Base-by-base conservation (phyloP, 2,113 vertebrate genomes). In the Burhinus oedicnemus region DNA sequence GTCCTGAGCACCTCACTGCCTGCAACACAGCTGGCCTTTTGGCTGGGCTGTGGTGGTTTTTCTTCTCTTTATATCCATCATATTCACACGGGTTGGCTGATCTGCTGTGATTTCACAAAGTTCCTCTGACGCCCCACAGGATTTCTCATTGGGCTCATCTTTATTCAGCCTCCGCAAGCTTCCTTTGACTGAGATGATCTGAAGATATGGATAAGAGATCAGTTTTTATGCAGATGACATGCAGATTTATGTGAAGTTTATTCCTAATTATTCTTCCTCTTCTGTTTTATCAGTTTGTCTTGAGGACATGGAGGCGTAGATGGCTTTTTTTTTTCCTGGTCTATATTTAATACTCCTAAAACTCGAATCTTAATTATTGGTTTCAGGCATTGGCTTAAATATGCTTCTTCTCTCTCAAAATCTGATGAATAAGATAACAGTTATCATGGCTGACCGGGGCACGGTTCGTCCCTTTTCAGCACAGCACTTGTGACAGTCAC, bases 161-260 rank as follows among this genome's bases (percentile, higher is more conserved):
- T 64, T 54, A 64, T 95, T 89, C 92, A 65, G 45, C n/a, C 62
- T 27, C 65, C 30, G 5, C 57, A n/a, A 38, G 40, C 30, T 61
- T n/a, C 62, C 87, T 97, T 69, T 60, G 76, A 81, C 66, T 44
- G 70, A 64, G 62, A 44, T 38, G 79, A 90, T 70, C 60, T 62
- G 44, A 78, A 60, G 88, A 69, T 30, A 36, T 0, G 17, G 85
- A 82, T 81, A 44, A 92, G 71, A 69, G 54, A 94, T 54, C 62
- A 4, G 2, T 5, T 71, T 29, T 88, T 89, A 81, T 90, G 81
- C 64, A 96, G 81, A 89, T 90, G 70, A 52, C 45, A 89, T 89
- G 95, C 89, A 95, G 87, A 97, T 96, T 95, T 89, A 83, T 96
- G 89, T 72, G 77, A 89, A 62, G 77, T 69, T 95, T 44, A 36